Evolutionary conservation across 1,140 invertebrate species (phyloP).

Genomic region (Trichonephila clavipes): DNA sequence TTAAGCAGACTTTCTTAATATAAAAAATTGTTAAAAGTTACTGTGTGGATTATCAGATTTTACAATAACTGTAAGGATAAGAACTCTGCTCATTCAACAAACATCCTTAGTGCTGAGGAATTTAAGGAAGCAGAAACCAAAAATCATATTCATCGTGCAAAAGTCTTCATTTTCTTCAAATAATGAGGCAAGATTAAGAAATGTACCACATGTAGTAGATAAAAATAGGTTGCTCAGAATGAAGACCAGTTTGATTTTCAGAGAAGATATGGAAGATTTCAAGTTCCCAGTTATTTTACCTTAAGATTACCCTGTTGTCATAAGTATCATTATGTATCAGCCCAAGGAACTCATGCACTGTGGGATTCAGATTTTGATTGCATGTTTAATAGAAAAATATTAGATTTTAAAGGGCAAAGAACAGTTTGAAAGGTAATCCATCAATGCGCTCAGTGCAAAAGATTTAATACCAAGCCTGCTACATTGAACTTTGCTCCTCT

Average conservation of each 20-base stretch:
- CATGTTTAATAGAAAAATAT: slow-evolving; percentile 54
- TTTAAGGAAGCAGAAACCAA: slow-evolving; percentile 21
- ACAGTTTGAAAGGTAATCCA: slow-evolving; percentile 37
- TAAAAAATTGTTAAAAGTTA: not conserved
- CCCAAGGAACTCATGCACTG: slow-evolving; percentile 42
- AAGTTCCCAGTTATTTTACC: slow-evolving; percentile 44
- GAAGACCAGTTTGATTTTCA: slow-evolving; percentile 7
- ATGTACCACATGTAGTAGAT: not conserved
- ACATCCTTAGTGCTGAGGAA: not conserved
- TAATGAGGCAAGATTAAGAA: slow-evolving; percentile 12
- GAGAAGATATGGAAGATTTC: slow-evolving; percentile 48
- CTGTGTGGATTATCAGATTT: slow-evolving; percentile 24
- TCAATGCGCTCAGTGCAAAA: slow-evolving; percentile 45
- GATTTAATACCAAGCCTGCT: not conserved
- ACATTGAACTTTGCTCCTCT: slow-evolving; percentile 44
- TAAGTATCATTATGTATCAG: slow-evolving; percentile 25
- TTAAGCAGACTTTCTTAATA: not conserved
- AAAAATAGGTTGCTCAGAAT: slow-evolving; percentile 31
- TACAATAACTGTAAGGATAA: not conserved
- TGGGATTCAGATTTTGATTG: slow-evolving; percentile 42
- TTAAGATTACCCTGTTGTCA: slow-evolving; percentile 20
- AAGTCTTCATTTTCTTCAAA: not conserved
- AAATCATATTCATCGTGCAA: not conserved
- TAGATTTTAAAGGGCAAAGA: slow-evolving; percentile 67
- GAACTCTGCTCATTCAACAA: not conserved